Evolutionary conservation across 2,797 vertebrate genomes (phyloP), one percentile per base, ranked within the genome.

Genomic region (Malacoctenus gilli): DNA sequence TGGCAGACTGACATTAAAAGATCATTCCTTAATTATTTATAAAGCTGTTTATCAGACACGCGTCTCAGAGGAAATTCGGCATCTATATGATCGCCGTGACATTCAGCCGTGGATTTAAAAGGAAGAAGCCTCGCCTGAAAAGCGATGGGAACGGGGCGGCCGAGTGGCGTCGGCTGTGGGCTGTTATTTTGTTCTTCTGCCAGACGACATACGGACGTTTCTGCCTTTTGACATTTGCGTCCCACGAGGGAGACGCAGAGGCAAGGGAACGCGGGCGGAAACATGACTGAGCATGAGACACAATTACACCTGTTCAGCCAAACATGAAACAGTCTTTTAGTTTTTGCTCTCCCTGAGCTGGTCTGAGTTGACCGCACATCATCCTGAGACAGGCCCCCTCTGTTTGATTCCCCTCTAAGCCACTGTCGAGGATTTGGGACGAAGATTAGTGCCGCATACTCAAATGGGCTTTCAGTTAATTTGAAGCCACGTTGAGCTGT

Each of bases 231-330:
- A 84, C 74, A 73, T 88, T 85, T 83, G 39, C 36, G 52, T 79
- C 58, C 43, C 68, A 49, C 49, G 13, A 59, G 61, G 59, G 70
- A 67, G 48, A 56, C 11, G 10, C 34, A 65, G 53, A 66, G 52
- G 42, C 20, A 9, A n/a, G 36, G 23, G 60, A 46, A 68, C 38
- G 21, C 25, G 28, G 59, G 36, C 43, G 11, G 42, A 70, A 77
- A 77, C 60, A 75, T 37, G 50, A 56, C 60, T 5, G 68, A 85
- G 78, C 80, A 51, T 81, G 69, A 82, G 80, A 80, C 70, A 72
- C 59, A 69, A 80, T 80, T 85, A 67, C 80, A 88, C 83, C 83
- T 86, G 79, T 72, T 82, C 83, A 83, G 34, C 38, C 75, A 64
- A 54, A 81, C 77, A 84, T 68, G 63, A 85, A 78, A 50, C 72